Conservation (phyloP, 1,140 invertebrate genomes). For the Phthorimaea operculella region DNA sequence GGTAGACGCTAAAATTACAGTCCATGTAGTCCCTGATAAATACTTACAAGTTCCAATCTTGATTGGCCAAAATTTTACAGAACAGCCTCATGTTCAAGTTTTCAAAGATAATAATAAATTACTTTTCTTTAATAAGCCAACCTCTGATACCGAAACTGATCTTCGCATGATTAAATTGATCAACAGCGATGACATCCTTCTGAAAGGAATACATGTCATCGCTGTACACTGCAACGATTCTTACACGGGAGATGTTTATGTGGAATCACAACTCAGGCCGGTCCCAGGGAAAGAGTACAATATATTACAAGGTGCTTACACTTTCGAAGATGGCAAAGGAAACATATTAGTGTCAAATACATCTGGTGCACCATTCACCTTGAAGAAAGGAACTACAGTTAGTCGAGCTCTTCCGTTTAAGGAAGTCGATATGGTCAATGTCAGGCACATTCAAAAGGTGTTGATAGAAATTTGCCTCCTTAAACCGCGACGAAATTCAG, state of each 20-base stretch:
- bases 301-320: not conserved
- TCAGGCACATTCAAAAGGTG: not conserved
- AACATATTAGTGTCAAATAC: too few species aligned
- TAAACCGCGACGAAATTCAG: not conserved
- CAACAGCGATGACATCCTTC: not conserved
- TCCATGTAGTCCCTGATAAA: not conserved
- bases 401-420: not conserved
- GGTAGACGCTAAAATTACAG: not conserved
- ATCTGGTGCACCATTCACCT: not conserved
- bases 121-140: not conserved
- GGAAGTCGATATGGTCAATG: not conserved
- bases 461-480: not conserved
- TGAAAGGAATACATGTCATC: not conserved
- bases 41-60: not conserved
- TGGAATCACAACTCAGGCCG: not conserved
- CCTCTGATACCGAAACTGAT: not conserved
- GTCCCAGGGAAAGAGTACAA: not conserved
- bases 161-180: not conserved
- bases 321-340: not conserved
- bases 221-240: not conserved
- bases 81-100: not conserved
- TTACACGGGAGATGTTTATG: not conserved
- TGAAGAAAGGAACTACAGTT: not conserved
- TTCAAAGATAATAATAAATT: not conserved
- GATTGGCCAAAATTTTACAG: not conserved